phyloP scores from a whole-genome alignment of 2,113 vertebrate species.

The Nannobrachium achirus region DNA sequence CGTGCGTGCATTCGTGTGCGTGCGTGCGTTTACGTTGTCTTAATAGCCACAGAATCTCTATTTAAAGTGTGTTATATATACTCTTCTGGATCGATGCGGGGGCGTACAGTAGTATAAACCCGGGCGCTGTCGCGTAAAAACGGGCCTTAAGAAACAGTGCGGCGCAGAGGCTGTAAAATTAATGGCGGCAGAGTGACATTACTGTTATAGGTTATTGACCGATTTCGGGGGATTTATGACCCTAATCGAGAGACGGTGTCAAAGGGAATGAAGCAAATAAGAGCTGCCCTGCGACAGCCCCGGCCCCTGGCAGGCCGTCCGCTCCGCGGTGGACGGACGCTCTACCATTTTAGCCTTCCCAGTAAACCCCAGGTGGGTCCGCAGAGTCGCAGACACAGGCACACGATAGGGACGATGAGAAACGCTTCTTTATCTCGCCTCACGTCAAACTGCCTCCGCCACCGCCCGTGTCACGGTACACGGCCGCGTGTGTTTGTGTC shows the following conservation, averaged over 20 bases:
- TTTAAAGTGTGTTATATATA: conserved; percentile 63
- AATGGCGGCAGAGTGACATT: conserved; percentile 74
- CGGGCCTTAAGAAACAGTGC: conserved; percentile 66
- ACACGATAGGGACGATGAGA: conserved; percentile 57
- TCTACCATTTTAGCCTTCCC: conserved; percentile 50
- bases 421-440: conserved; percentile 60
- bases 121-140: conserved; percentile 51
- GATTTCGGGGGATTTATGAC: conserved; percentile 76
- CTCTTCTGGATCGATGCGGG: conserved; percentile 66
- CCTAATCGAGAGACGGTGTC: conserved; percentile 74
- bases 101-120: conserved; percentile 44
- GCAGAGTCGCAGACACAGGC: conserved; percentile 51
- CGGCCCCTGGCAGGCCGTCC: conserved; percentile 13
- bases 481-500: conserved; percentile 1
- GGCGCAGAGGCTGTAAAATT: conserved; percentile 69
- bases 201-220: conserved; percentile 82
- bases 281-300: conserved; percentile 60
- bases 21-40: conserved; percentile 18
- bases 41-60: conserved; percentile 45
- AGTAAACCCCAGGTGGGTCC: too few species aligned
- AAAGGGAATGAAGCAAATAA: conserved; percentile 67
- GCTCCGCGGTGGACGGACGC: conserved; percentile 57
- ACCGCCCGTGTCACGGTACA: conserved; percentile 16
- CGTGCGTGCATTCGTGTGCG: neutral
- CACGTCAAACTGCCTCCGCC: conserved; percentile 44